These are phyloP conservation scores for Nymphicus hollandicus DNA, from an alignment of 2,113 vertebrate species.

Conservation along the genomic window DNA sequence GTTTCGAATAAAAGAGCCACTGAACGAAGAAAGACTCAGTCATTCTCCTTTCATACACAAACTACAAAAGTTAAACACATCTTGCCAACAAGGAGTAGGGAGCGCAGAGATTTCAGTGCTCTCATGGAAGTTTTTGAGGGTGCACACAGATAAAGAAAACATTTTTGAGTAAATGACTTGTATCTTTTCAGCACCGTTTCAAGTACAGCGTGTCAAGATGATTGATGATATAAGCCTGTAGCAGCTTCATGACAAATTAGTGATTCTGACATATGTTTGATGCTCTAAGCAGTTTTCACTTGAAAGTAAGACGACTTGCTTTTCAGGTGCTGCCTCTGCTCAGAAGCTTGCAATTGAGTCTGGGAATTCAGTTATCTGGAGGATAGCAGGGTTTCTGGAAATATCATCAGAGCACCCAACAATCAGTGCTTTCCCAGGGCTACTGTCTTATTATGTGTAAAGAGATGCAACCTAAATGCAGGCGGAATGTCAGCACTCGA, in stretches of 20 bases:
- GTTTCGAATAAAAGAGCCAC: neutral
- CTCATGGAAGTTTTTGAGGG: neutral
- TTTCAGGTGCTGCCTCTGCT: conserved; percentile 39
- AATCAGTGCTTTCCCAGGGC: neutral
- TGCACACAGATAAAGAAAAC: conserved; percentile 38
- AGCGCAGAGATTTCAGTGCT: neutral
- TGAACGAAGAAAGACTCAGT: neutral
- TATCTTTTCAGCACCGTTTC: conserved; percentile 49
- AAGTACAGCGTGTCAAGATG: neutral
- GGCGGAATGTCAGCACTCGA: neutral
- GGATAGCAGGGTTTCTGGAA: conserved; percentile 15
- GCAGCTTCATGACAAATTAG: conserved; percentile 47
- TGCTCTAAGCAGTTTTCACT: conserved; percentile 6
- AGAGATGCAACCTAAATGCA: neutral
- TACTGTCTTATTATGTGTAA: neutral
- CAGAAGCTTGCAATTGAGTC: neutral
- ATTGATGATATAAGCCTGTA: conserved; percentile 27
- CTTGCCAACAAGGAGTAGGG: neutral
- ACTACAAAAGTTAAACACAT: neutral
- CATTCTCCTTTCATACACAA: neutral
- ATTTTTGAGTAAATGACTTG: conserved; percentile 41
- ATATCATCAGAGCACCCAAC: neutral
- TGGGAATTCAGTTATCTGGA: conserved; percentile 48
- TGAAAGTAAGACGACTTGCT: neutral
- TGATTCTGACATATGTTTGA: conserved; percentile 21